These are phyloP conservation scores for Dendroctonus valens DNA, from an alignment of 1,140 invertebrate species.

Conservation along the genomic window DNA sequence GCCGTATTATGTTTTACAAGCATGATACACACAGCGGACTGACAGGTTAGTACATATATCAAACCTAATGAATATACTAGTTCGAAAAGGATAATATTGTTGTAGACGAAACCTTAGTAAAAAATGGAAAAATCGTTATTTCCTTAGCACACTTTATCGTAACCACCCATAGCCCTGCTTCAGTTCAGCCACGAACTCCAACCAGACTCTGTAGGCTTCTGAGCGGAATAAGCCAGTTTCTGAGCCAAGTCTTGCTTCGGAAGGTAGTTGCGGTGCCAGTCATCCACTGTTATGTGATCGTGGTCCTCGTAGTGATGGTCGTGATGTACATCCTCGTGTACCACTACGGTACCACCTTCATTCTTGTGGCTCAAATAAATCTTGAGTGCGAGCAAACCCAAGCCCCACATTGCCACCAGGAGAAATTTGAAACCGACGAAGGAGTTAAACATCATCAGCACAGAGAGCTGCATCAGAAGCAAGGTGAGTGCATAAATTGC, in stretches of 20 bases:
- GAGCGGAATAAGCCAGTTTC: slow-evolving; percentile 15
- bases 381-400: slow-evolving; percentile 23
- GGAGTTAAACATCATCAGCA: slow-evolving; percentile 20
- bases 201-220: slow-evolving; percentile 9
- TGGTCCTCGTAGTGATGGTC: slow-evolving; percentile 29
- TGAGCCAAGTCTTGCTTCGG: slow-evolving; percentile 18
- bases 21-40: too few species aligned
- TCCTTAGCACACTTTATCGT: neutral
- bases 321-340: slow-evolving; percentile 31
- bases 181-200: slow-evolving; percentile 22
- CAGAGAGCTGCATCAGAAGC: neutral
- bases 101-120: neutral
- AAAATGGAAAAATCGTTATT: neutral
- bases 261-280: slow-evolving; percentile 24
- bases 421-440: slow-evolving; percentile 28
- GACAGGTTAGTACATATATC: too few species aligned
- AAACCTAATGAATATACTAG: neutral
- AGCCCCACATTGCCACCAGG: slow-evolving; percentile 26
- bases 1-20: too few species aligned
- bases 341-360: slow-evolving; percentile 9
- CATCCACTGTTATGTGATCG: slow-evolving; percentile 15
- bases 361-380: slow-evolving; percentile 16
- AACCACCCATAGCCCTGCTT: neutral
- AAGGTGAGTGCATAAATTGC: slow-evolving; percentile 12
- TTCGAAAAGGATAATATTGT: neutral